Conservation (phyloP, 2,113 vertebrate species). For the Clinocottus analis region DNA sequence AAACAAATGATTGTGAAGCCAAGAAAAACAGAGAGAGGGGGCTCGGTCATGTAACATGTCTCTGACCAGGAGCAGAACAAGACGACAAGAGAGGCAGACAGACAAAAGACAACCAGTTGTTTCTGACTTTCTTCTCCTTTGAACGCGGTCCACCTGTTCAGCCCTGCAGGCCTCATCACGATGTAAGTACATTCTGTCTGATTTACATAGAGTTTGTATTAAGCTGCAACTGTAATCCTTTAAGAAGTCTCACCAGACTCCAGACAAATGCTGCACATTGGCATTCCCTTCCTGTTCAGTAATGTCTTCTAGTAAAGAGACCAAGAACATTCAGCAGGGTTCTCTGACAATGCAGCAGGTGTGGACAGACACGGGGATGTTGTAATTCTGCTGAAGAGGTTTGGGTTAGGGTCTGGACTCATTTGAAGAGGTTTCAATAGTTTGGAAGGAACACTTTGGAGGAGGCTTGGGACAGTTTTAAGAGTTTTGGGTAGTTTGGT, state of each 20-base stretch:
- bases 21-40: slow-evolving; percentile 10
- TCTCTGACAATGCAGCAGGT: neutral
- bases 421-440: neutral
- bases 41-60: slow-evolving; percentile 1
- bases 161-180: neutral
- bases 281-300: too few relatives aligned
- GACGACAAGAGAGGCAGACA: neutral
- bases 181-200: slow-evolving; percentile 48
- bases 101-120: neutral
- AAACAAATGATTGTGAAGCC: slow-evolving; percentile 20
- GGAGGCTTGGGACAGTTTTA: too few relatives aligned
- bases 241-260: slow-evolving; percentile 71
- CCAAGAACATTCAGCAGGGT: neutral
- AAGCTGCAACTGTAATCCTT: slow-evolving; percentile 56
- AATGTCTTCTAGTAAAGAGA: neutral
- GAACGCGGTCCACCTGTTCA: too few relatives aligned
- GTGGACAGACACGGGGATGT: neutral
- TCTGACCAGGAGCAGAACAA: neutral
- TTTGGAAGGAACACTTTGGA: too few relatives aligned
- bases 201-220: slow-evolving; percentile 3
- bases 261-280: neutral
- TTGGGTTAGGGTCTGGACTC: too few relatives aligned
- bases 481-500: too few relatives aligned
- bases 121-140: too few relatives aligned
- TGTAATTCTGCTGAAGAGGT: neutral